phyloP scores from a whole-genome alignment of 2,888 invertebrate species.

The Stenchaetothrips biformis region DNA sequence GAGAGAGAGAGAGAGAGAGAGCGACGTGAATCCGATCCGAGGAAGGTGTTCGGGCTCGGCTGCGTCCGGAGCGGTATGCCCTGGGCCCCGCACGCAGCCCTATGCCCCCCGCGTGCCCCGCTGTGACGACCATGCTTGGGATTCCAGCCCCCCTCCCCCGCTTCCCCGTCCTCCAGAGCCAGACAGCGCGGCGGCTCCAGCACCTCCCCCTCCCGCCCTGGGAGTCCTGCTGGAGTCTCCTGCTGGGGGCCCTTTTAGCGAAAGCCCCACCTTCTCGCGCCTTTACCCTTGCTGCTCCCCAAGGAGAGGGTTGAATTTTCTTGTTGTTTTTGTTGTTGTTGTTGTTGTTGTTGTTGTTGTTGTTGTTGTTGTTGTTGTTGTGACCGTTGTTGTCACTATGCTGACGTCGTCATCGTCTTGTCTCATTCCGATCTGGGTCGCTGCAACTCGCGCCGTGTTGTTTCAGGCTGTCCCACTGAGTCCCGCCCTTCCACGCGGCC shows the following conservation, averaged over 20 bases:
- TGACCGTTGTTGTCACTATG: too few relatives aligned
- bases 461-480: too few relatives aligned
- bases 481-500: too few relatives aligned
- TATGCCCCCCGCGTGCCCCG: neutral
- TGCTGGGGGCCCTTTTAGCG: slow-evolving; percentile 13
- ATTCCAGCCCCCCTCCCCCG: neutral
- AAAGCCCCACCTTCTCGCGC: neutral
- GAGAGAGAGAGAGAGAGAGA: slow-evolving; percentile 20
- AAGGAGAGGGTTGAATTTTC: too few relatives aligned
- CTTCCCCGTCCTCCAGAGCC: slow-evolving; percentile 1
- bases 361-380: too few relatives aligned
- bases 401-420: too few relatives aligned
- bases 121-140: neutral
- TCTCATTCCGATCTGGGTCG: too few relatives aligned
- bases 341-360: too few relatives aligned
- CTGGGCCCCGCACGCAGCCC: neutral
- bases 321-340: too few relatives aligned
- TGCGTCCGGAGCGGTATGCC: too few relatives aligned
- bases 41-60: neutral
- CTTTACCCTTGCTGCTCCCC: neutral
- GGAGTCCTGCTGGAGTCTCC: neutral
- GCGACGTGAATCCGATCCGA: slow-evolving; percentile 3
- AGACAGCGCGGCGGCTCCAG: slow-evolving; percentile 8
- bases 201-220: neutral
- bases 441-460: too few relatives aligned